Evolutionary conservation across 2,888 invertebrate species (phyloP), one percentile per base, ranked within the genome.

Genomic region (Lobophora halterata): DNA sequence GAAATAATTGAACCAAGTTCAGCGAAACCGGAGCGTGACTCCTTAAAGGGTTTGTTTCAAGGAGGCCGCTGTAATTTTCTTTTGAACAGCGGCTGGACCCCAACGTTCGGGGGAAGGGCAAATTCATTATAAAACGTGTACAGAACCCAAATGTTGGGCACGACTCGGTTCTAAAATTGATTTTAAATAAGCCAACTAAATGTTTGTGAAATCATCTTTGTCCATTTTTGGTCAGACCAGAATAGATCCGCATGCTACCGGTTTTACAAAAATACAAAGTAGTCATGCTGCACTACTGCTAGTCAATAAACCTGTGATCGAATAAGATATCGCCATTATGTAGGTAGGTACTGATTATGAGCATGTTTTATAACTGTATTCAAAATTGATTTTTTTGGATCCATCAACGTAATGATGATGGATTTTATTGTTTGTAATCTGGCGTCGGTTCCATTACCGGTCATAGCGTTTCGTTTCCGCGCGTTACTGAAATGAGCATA

Each of bases 121-220:
- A 79, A 79, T 76, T 80, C 76, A 81, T 79, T 78, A n/a, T n/a
- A 77, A 80, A 78, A 81, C 71, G 76, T 78, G 75, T 71, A 74
- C 75, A 74, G 79, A 77, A 79, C 77, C 75, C 75, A 74, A 79
- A 80, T 73, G 70, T 66, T 64, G 54, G 58, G 58, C 63, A 65
- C 61, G 66, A 63, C 65, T 61, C 62, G 59, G 62, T 60, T 65
- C 68, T 66, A 65, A 70, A 73, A 74, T 70, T 62, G 62, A 60
- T 65, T 71, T 68, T 62, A 66, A 70, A 71, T 61, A 58, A 63
- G 58, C 56, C 55, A 60, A 55, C 55, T 52, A 10, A 33, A 33
- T 28, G 18, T 50, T 48, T 46, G 55, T 58, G 45, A 57, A 51
- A 43, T 36, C 46, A 43, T 28, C 19, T 39, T 24, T 36, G 25